A percentile compares a stretch with the other conserved stretches of the same genome.
phyloP scores from a whole-genome alignment of 1,140 invertebrate genomes.

The Hyposmocoma kahamanoa region DNA sequence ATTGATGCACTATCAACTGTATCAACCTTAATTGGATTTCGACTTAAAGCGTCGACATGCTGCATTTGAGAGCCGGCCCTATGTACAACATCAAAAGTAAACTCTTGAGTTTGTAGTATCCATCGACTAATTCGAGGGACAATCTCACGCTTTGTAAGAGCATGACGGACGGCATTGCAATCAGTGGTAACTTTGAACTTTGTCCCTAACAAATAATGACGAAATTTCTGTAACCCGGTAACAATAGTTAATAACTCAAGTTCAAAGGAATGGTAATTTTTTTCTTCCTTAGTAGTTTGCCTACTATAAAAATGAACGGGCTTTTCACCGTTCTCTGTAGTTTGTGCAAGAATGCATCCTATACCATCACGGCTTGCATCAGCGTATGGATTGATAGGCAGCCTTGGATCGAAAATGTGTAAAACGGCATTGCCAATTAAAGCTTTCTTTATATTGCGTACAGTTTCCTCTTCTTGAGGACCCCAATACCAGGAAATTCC shows the following conservation, averaged over 20 bases:
- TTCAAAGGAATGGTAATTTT: slow-evolving; percentile 11
- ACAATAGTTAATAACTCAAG: slow-evolving; percentile 25
- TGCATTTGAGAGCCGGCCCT: slow-evolving; percentile 21
- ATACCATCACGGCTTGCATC: slow-evolving; percentile 3
- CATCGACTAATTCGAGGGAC: slow-evolving; percentile 18
- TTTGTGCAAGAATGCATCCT: slow-evolving; percentile 1
- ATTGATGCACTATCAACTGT: background rate
- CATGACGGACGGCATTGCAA: slow-evolving; percentile 18
- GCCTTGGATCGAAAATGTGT: slow-evolving; percentile 4
- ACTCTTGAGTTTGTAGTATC: slow-evolving; percentile 19
- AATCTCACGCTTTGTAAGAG: slow-evolving; percentile 17
- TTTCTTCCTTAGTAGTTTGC: slow-evolving; percentile 12
- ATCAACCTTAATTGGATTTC: slow-evolving; percentile 12
- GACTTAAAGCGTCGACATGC: slow-evolving; percentile 42
- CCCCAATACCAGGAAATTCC: slow-evolving; percentile 16
- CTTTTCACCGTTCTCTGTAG: slow-evolving; percentile 9
- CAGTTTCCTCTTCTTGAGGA: slow-evolving; percentile 1
- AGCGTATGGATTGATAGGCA: slow-evolving; percentile 6
- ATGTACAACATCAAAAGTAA: slow-evolving; percentile 17
- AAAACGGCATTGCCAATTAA: slow-evolving; percentile 1
- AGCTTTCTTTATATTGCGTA: background rate
- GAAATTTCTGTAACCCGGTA: slow-evolving; percentile 15
- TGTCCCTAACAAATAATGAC: slow-evolving; percentile 11
- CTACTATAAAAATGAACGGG: slow-evolving; percentile 8
- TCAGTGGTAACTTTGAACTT: slow-evolving; percentile 14